A percentile compares a stretch with the other conserved stretches of the same genome.
These are phyloP conservation scores for Scolanthus callimorphus DNA, from an alignment of 92 coral and sea anemone species.

Conservation along the genomic window DNA sequence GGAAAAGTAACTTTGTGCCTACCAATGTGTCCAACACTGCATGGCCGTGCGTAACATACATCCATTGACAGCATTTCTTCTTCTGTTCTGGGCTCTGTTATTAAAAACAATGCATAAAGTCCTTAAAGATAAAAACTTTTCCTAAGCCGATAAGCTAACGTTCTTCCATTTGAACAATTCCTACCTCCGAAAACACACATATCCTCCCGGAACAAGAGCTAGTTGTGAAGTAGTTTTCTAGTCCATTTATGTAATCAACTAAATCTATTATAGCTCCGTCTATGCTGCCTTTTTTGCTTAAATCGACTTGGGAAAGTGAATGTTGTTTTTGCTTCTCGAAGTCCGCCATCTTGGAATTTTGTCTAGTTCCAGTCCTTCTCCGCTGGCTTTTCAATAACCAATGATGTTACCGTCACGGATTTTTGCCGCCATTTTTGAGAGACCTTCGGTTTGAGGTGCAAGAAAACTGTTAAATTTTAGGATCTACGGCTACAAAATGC, in stretches of 20 bases:
- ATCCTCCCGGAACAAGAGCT: conserved; percentile 90
- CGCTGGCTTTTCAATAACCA: too few species aligned
- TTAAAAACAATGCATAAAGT: too few species aligned
- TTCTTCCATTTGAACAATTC: neutral
- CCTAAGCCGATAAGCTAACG: too few species aligned
- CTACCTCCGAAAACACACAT: conserved; percentile 72
- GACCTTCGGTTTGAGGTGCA: too few species aligned
- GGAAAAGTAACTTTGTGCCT: too few species aligned
- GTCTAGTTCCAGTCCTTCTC: conserved; percentile 10
- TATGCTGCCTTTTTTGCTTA: conserved; percentile 85
- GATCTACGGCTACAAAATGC: too few species aligned
- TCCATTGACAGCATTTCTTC: conserved; percentile 71
- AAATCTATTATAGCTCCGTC: conserved; percentile 64
- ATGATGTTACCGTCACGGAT: too few species aligned
- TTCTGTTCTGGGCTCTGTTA: conserved; percentile 40
- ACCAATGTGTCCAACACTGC: conserved; percentile 49
- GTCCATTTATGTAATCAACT: conserved; percentile 51
- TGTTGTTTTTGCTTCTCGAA: conserved; percentile 55
- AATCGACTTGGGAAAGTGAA: conserved; percentile 66
- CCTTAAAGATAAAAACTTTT: too few species aligned
- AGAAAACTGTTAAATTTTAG: too few species aligned
- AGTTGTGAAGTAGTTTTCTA: conserved; percentile 61
- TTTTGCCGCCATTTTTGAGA: too few species aligned
- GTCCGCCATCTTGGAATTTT: conserved; percentile 64
- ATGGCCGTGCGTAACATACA: conserved; percentile 53